Evolutionary conservation across 2,888 invertebrate species (phyloP).

Genomic region (Rhingia rostrata): DNA sequence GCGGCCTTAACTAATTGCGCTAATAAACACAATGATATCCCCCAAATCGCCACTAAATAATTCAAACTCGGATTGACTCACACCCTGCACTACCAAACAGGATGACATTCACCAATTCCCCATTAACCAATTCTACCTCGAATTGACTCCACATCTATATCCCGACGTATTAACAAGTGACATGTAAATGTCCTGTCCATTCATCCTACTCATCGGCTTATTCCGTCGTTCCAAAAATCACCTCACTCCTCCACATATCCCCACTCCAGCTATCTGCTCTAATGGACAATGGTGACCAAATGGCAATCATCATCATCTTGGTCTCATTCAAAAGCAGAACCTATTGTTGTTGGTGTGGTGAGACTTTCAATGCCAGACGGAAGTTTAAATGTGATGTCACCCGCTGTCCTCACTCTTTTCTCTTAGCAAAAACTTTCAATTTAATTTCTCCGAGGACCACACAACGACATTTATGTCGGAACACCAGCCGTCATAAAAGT

Average conservation of each 20-base stretch:
- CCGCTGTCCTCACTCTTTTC: constrained; percentile 23
- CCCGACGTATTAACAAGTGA: too few species aligned
- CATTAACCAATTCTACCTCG: too few species aligned
- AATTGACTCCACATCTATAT: too few species aligned
- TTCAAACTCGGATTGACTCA: too few species aligned
- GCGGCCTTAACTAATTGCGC: too few species aligned
- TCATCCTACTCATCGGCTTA: too few species aligned
- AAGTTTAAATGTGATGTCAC: constrained; percentile 35
- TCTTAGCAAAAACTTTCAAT: constrained; percentile 48
- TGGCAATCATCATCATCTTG: constrained; percentile 38
- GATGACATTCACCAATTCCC: too few species aligned
- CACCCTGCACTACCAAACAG: too few species aligned
- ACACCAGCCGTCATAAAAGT: constrained; percentile 64
- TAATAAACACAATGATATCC: too few species aligned
- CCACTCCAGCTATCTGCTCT: constrained; percentile 18
- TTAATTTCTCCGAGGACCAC: constrained; percentile 63
- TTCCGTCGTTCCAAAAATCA: constrained; percentile 1
- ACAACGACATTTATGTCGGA: constrained; percentile 41
- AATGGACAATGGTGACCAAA: constrained; percentile 52
- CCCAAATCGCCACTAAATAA: too few species aligned
- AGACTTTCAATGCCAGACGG: constrained; percentile 2
- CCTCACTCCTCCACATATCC: constrained; percentile 11
- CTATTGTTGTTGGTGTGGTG: constrained; percentile 23
- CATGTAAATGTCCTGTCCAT: too few species aligned
- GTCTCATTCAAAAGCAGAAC: constrained; percentile 34